Conservation (phyloP, 2,113 vertebrate species). For the Cichladusa arquata region DNA sequence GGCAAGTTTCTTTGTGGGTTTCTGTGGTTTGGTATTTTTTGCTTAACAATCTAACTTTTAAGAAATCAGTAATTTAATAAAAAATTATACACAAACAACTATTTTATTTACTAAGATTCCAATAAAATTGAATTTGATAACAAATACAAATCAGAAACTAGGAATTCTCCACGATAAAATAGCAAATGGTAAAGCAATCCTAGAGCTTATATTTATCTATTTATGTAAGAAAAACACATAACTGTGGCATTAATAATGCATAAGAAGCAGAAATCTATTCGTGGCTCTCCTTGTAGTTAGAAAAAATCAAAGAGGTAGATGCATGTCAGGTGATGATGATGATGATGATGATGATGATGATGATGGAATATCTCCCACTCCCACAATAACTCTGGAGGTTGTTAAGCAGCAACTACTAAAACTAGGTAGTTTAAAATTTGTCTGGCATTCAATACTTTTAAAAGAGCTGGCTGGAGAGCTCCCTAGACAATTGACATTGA, state of each 20-base stretch:
- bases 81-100: background rate
- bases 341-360: background rate
- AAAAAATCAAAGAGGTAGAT: background rate
- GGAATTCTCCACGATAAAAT: background rate
- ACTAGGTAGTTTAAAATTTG: background rate
- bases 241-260: background rate
- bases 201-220: background rate
- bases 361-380: background rate
- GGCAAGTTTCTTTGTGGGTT: background rate
- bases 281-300: background rate
- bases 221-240: background rate
- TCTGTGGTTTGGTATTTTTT: background rate
- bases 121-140: background rate
- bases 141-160: background rate
- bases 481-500: conserved; percentile 23
- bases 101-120: background rate
- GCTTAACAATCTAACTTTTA: background rate
- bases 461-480: background rate
- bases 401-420: background rate
- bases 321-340: background rate
- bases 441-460: conserved; percentile 17
- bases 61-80: background rate
- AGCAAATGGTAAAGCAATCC: background rate
- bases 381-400: background rate
- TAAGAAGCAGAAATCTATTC: background rate